Evolutionary conservation across 2,797 vertebrate genomes (phyloP), one percentile per base, ranked within the genome.

Genomic region (Synaphobranchus kaupii): DNA sequence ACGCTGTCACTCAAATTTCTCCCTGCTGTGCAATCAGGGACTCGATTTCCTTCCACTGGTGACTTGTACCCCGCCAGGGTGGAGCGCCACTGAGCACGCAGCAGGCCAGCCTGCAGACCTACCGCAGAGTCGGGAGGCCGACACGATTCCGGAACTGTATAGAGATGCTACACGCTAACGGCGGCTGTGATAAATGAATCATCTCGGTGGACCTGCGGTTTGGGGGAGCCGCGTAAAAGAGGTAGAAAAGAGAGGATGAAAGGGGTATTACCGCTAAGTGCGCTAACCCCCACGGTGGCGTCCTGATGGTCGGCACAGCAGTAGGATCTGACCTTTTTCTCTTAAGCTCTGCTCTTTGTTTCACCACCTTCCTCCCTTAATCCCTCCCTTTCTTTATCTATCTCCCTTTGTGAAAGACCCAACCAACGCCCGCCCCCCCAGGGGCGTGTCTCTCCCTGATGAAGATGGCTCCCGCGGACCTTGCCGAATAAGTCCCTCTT

Each of bases 301-400:
- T 25, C 76, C 20, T 47, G 44, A 80, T 8, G 76, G 39, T 10
- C 76, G 17, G 44, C 76, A 48, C 76, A 80, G 76, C 76, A 13
- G 76, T 48, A 3, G 39, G 39, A n/a, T 48, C 39, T 80, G 76
- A 80, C 76, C 76, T 48, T 48, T 80, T n/a, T 76, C 76, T 48
- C 20, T 47, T 44, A 9, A 31, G 73, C 15, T 9, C 44, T 48
- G 39, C 44, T 48, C 76, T 80, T 80, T 80, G 76, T 80, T 80
- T 80, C 76, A 12, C 15, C 34, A 47, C 31, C 73, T 44, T 78
- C n/a, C 76, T 48, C 44, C 76, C 44, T 80, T 80, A 84, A 84
- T 56, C 83, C 56, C 83, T n/a, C 34, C 34, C 34, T 56, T 54
- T 60, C 31, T 84, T 13, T 84, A 34, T 22, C 81, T 76, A 31